These are phyloP conservation scores for Cabera pusaria DNA, from an alignment of 2,888 invertebrate species.

Conservation along the genomic window DNA sequence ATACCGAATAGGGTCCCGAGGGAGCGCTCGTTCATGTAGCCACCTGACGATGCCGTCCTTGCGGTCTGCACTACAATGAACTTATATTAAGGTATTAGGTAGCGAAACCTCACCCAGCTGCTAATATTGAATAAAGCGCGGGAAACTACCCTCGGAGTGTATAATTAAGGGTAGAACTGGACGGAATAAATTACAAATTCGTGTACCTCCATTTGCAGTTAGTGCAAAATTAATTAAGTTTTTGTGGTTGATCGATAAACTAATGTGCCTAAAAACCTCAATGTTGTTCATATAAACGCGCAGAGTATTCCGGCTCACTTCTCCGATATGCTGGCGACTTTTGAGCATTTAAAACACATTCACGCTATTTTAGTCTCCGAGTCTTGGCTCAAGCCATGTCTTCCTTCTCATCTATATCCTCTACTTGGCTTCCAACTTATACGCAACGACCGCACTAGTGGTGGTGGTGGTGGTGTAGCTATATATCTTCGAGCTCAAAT, in stretches of 20 bases:
- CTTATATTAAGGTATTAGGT: slow-evolving; percentile 24
- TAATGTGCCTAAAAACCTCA: too few species aligned
- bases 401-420: too few species aligned
- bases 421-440: too few species aligned
- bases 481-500: too few species aligned
- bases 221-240: slow-evolving; percentile 18
- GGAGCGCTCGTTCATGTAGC: slow-evolving; percentile 12
- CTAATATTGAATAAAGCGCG: slow-evolving; percentile 23
- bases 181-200: slow-evolving; percentile 26
- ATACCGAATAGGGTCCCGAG: slow-evolving; percentile 25
- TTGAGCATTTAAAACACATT: too few species aligned
- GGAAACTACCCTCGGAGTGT: slow-evolving; percentile 10
- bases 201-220: slow-evolving; percentile 11
- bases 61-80: slow-evolving; percentile 24
- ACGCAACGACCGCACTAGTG: too few species aligned
- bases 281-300: too few species aligned
- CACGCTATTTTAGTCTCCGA: too few species aligned
- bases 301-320: too few species aligned
- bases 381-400: too few species aligned
- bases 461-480: too few species aligned
- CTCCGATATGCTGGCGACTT: too few species aligned
- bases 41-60: slow-evolving; percentile 12
- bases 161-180: slow-evolving; percentile 22
- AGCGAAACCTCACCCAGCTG: slow-evolving; percentile 26
- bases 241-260: slow-evolving; percentile 11